Evolutionary conservation across 2,113 vertebrate species (phyloP).

Genomic region (Rhombomys opimus): DNA sequence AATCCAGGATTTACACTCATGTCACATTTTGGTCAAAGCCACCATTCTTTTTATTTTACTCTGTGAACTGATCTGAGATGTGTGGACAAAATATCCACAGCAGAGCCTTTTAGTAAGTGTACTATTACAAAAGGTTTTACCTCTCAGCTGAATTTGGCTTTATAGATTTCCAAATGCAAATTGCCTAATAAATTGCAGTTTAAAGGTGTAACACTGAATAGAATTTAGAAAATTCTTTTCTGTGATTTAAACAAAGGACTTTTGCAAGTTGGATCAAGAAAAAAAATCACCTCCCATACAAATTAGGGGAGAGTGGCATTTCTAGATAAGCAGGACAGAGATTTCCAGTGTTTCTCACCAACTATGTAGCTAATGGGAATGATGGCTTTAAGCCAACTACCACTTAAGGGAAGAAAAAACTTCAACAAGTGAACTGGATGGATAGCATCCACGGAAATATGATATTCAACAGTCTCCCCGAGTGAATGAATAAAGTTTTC

Average conservation of each 20-base stretch:
- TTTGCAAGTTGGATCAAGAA: slow-evolving; percentile 70
- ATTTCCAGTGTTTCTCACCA: slow-evolving; percentile 82
- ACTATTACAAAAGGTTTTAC: slow-evolving; percentile 47
- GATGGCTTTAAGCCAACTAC: slow-evolving; percentile 81
- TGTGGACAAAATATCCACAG: neutral
- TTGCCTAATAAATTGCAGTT: slow-evolving; percentile 37
- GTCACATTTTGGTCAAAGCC: slow-evolving; percentile 7
- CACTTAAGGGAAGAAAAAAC: slow-evolving; percentile 78
- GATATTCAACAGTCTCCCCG: slow-evolving; percentile 75
- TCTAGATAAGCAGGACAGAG: slow-evolving; percentile 82
- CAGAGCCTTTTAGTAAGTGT: neutral
- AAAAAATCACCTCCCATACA: slow-evolving; percentile 73
- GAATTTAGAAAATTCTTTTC: slow-evolving; percentile 61
- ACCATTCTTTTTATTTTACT: neutral
- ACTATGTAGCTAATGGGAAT: slow-evolving; percentile 83
- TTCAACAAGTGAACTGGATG: slow-evolving; percentile 79
- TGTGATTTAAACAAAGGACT: slow-evolving; percentile 72
- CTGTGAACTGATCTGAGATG: slow-evolving; percentile 9
- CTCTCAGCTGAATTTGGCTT: slow-evolving; percentile 26
- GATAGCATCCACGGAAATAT: slow-evolving; percentile 82
- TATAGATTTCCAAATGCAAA: slow-evolving; percentile 55
- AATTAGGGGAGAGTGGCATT: slow-evolving; percentile 74
- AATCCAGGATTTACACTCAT: neutral
- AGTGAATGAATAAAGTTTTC: slow-evolving; percentile 75
- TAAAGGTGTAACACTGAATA: slow-evolving; percentile 54